Percentiles rank a stretch among this genome's conserved stretches.
Evolutionary conservation across 2,113 vertebrate species (phyloP).

Genomic region (Corythaeola cristata): DNA sequence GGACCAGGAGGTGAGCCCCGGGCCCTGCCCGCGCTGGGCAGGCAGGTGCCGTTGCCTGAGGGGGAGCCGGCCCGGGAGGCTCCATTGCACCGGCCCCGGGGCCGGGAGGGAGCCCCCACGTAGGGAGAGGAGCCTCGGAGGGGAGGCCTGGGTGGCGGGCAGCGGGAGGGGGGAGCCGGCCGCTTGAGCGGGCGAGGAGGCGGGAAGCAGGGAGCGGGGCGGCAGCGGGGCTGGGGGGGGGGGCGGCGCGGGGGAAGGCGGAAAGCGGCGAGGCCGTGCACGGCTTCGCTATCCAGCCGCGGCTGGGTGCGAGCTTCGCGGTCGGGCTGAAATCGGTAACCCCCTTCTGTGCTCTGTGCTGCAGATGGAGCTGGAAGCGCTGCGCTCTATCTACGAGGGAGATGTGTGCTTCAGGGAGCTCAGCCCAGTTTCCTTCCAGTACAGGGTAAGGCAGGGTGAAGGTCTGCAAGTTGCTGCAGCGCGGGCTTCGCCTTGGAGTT

Average conservation of each 20-base stretch:
- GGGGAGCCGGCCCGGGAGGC: background rate
- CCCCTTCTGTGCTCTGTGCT: background rate
- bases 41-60: background rate
- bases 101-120: background rate
- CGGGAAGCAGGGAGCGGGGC: no score
- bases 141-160: background rate
- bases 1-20: constrained; percentile 87
- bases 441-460: constrained; percentile 79
- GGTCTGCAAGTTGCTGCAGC: background rate
- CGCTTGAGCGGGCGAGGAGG: background rate
- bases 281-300: no score
- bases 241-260: background rate
- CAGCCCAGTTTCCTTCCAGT: constrained; percentile 90
- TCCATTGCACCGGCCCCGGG: background rate
- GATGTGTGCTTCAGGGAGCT: constrained; percentile 93
- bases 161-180: no score
- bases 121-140: background rate
- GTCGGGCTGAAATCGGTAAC: background rate
- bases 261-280: background rate
- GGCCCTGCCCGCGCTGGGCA: background rate
- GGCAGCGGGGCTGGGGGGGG: background rate
- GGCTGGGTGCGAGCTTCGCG: background rate
- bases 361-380: constrained; percentile 96
- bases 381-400: constrained; percentile 96
- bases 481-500: background rate